Conservation (phyloP, 2,797 vertebrate species). For the Clarias platycephalus region DNA sequence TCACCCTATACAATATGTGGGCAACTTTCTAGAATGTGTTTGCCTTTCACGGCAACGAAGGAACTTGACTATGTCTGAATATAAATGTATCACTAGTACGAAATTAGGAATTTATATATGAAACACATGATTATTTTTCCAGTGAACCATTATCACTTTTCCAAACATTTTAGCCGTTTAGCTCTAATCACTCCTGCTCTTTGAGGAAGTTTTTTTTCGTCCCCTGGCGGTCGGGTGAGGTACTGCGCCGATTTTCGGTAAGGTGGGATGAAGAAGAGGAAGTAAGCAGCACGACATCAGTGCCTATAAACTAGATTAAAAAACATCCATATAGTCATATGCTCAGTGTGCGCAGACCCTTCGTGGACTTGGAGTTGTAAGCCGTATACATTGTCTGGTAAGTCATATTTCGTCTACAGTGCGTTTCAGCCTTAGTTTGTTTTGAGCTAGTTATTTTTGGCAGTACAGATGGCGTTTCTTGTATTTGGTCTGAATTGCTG, state of each 20-base stretch:
- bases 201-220: not conserved
- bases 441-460: not conserved
- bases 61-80: no score
- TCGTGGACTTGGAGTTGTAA: not conserved
- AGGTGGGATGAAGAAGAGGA: conserved; percentile 5
- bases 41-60: not conserved
- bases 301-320: not conserved
- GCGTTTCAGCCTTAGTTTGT: not conserved
- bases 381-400: not conserved
- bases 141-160: not conserved
- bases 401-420: not conserved
- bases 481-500: not conserved
- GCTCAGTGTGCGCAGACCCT: not conserved
- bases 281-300: not conserved
- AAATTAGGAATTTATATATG: not conserved
- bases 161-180: no score
- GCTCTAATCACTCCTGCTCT: not conserved
- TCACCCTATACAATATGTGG: no score
- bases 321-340: not conserved
- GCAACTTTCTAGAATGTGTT: not conserved
- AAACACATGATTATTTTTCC: not conserved
- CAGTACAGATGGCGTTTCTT: not conserved
- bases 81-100: no score
- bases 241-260: not conserved
- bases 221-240: not conserved